These are phyloP conservation scores for Chiloscyllium plagiosum DNA, from an alignment of 2,113 vertebrate genomes.

Conservation along the genomic window DNA sequence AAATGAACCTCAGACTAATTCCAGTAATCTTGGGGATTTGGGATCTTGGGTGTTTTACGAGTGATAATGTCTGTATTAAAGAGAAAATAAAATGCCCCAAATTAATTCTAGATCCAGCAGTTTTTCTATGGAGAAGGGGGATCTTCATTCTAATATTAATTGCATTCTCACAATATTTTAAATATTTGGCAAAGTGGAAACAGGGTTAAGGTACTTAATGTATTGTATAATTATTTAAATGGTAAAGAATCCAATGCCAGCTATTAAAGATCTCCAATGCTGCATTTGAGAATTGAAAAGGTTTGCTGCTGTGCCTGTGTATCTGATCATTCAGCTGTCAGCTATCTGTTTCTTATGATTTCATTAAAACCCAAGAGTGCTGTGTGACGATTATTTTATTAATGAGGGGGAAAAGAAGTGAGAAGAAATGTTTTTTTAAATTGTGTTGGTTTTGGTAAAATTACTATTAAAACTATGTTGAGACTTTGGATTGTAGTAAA, in stretches of 20 bases:
- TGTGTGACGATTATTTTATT: too few species aligned
- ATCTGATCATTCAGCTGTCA: background rate
- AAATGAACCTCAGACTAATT: background rate
- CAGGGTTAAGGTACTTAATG: background rate
- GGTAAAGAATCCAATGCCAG: background rate
- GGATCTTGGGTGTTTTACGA: too few species aligned
- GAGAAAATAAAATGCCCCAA: background rate
- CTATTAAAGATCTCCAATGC: background rate
- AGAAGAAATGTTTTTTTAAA: background rate
- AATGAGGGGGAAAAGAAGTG: background rate
- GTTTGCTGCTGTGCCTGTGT: too few species aligned
- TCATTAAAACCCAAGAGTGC: background rate
- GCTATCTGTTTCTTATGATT: background rate
- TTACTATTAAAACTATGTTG: background rate
- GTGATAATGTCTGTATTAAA: background rate
- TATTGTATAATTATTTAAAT: background rate
- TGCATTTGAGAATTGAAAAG: background rate
- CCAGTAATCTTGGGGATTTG: background rate
- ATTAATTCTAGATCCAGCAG: background rate
- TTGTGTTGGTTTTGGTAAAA: background rate
- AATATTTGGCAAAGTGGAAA: background rate
- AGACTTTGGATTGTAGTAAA: background rate
- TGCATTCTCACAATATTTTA: background rate
- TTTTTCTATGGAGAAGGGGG: background rate
- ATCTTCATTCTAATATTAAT: background rate